Evolutionary conservation across 2,113 vertebrate genomes (phyloP), one percentile per base, ranked within the genome.

Genomic region (Paedocypris sp.): DNA sequence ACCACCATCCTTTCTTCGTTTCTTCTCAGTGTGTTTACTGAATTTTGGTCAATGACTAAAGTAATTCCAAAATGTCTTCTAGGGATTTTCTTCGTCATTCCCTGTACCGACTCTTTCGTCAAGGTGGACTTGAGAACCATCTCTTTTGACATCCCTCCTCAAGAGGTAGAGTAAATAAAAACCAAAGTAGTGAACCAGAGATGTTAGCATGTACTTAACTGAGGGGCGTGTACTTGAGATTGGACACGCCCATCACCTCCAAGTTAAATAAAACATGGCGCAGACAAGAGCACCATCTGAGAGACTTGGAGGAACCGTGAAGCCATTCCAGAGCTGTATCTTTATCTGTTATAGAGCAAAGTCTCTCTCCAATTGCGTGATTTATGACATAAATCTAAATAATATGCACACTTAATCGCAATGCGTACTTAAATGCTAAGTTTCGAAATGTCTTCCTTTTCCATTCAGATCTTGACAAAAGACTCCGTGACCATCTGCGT

Each of bases 111-210:
- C 78, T 87, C 77, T 66, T 87, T 93, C 73, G 80, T 93, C 64
- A 99, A 94, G 74, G 93, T 98, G 67, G 95, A 98, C 72, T 86
- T 99, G 84, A 85, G 95, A 74, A 99, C 94, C 1, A 80, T 99
- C 53, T 97, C 95, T 1, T 99, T 99, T 19, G 93, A 99, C 66
- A 98, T 98, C 42, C 94, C 95, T 28, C 95, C 95, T 1, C 95
- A 99, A 68, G 95, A 99, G 88, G 95, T 96, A 75, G 2, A 12
- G 15, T 19, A 16, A 31, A 31, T 28, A 11, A 3, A 50, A 18
- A 49, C 4, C n/a, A n/a, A 32, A 2, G 2, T 12, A 33, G 5
- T 33, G 33, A 32, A 33, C 18, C n/a, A n/a, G 2, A 20, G 2
- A 20, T 2, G 46, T 18, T 29, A 29, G 6, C 12, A 18, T 31